phyloP scores from a whole-genome alignment of 2,888 invertebrate species.

The Crioceris asparagi region DNA sequence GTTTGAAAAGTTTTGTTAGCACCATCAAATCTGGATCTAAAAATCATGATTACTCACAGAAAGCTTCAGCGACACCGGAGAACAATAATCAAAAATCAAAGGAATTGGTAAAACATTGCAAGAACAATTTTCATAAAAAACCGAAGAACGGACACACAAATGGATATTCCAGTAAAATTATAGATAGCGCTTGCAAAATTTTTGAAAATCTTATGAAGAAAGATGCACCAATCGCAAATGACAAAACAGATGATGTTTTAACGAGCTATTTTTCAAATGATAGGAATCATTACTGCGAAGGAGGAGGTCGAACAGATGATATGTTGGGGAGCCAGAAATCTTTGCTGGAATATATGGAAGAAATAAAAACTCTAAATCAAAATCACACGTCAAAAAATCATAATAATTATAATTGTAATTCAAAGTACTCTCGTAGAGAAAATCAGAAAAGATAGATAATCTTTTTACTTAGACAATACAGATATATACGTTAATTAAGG shows the following conservation, averaged over 20 bases:
- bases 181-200: slow-evolving; percentile 24
- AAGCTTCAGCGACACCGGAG: no score
- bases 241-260: slow-evolving; percentile 19
- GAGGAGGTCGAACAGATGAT: not conserved
- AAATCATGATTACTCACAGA: not conserved
- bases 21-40: slow-evolving; percentile 1
- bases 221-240: slow-evolving; percentile 18
- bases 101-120: slow-evolving; percentile 4
- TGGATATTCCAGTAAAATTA: slow-evolving; percentile 14
- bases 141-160: slow-evolving; percentile 16
- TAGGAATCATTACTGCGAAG: slow-evolving; percentile 6
- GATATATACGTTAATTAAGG: slow-evolving; percentile 2
- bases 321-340: slow-evolving; percentile 26
- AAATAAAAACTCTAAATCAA: slow-evolving; percentile 19
- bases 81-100: no score
- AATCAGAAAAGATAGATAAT: not conserved
- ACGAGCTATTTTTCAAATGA: slow-evolving; percentile 15
- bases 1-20: slow-evolving; percentile 11
- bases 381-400: not conserved
- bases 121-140: no score
- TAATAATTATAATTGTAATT: not conserved
- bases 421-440: not conserved
- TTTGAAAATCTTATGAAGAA: slow-evolving; percentile 27
- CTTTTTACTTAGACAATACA: not conserved
- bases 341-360: slow-evolving; percentile 30